A percentile compares a stretch with the other conserved stretches of the same genome.
Conservation (phyloP, 2,113 vertebrate genomes). For the Eleginops maclovinus region DNA sequence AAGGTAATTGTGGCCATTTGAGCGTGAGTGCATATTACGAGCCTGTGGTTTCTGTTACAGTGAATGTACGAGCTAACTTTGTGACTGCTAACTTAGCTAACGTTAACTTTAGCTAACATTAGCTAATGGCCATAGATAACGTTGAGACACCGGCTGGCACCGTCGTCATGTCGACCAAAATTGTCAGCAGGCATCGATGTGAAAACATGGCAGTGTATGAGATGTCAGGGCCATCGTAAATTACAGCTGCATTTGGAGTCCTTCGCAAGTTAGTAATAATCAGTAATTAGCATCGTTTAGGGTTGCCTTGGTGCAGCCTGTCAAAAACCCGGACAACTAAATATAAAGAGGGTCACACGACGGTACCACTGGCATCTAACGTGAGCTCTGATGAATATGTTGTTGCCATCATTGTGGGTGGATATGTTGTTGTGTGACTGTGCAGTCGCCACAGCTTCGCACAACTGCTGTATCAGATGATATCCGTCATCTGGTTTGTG, state of each 20-base stretch:
- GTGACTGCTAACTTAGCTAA: constrained; percentile 65
- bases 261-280: not conserved
- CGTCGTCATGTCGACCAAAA: not conserved
- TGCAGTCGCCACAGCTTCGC: not conserved
- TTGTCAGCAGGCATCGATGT: too few species aligned
- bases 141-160: not conserved
- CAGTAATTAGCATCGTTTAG: constrained; percentile 35
- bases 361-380: not conserved
- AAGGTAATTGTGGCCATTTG: not conserved
- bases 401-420: not conserved
- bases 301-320: not conserved
- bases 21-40: not conserved
- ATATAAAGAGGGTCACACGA: not conserved
- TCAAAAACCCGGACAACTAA: not conserved
- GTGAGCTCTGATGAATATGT: not conserved
- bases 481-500: not conserved
- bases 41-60: not conserved
- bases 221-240: not conserved
- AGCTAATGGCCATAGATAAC: not conserved
- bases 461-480: not conserved
- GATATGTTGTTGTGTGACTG: not conserved
- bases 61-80: constrained; percentile 63
- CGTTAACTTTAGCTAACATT: constrained; percentile 59
- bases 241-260: not conserved
- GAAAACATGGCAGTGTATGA: not conserved